Evolutionary conservation across 2,113 vertebrate species (phyloP).

Genomic region (Pseudonaja textilis): DNA sequence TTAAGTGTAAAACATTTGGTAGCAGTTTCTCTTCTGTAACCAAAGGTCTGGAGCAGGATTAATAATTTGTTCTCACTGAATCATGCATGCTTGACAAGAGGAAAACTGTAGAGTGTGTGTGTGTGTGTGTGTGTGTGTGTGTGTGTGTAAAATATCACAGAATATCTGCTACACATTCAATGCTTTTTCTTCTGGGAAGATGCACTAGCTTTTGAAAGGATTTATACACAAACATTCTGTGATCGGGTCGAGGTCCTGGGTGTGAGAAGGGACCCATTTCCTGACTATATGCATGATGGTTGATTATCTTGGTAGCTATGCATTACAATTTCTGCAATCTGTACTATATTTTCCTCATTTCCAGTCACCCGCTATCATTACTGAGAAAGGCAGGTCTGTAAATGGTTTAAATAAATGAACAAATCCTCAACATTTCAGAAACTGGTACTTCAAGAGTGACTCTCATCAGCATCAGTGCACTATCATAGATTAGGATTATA

Average conservation of each 20-base stretch:
- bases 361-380: not conserved
- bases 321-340: not conserved
- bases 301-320: not conserved
- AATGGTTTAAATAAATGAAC: not conserved
- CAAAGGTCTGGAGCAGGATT: not conserved
- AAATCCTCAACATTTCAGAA: not conserved
- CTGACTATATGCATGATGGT: not conserved
- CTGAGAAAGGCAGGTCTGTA: not conserved
- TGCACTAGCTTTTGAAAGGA: not conserved
- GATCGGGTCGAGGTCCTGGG: not conserved
- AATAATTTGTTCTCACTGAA: not conserved
- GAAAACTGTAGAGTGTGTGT: not conserved
- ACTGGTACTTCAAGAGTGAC: not conserved
- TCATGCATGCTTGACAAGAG: not conserved
- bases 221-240: not conserved
- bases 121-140: no score
- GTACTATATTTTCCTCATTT: not conserved
- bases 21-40: not conserved
- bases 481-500: not conserved
- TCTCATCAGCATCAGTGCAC: not conserved
- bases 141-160: not conserved
- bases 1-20: not conserved
- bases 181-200: not conserved
- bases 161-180: not conserved
- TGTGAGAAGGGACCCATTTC: not conserved